Base-by-base conservation (phyloP, 1,140 invertebrate genomes). In the Magallana angulata region DNA sequence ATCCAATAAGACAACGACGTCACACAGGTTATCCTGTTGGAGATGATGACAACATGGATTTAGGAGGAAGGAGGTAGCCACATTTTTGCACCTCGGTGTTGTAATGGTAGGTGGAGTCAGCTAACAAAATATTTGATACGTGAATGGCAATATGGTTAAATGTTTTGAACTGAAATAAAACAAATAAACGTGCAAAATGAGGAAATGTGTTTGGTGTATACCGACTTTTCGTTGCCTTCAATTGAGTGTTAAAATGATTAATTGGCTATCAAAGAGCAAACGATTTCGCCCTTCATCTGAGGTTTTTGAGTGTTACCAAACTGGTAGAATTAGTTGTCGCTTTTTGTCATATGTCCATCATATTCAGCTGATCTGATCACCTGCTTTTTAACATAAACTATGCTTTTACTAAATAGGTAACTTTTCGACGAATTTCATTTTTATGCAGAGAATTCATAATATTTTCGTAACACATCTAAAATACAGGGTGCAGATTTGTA, bases 81-180 rank as follows among this genome's bases (percentile, higher is more conserved):
- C 8, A 71, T 7, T 24, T 48, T 71, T 18, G n/a, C 68, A 71
- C 24, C 68, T 71, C 18, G 30, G 7, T 18, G 11, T 71, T 71
- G 68, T 71, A 71, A 71, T 71, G 12, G 68, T 71, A 30, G 68
- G 68, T 71, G 68, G 68, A 30, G 68, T 71, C 68, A 71, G 24
- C 24, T 11, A 30, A 3, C 68, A 12, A 0, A 71, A 71, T 30
- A 30, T 36, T 18, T 71, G 68, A 24, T 18, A 71, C 24, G 68
- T 71, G 68, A 1, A 71, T 30, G n/a, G 1, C 8, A 24, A 48
- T 18, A 71, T 71, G 18, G 68, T 71, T 48, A 30, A 71, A 71
- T 71, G 68, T 71, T 71, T 71, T 71, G 68, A 71, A 24, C 68
- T 71, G 11, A 36, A 24, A 71, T 71, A 71, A 71, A 62, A 36